Base-by-base conservation (phyloP, 2,888 invertebrate genomes). In the Stenodema calcarata region DNA sequence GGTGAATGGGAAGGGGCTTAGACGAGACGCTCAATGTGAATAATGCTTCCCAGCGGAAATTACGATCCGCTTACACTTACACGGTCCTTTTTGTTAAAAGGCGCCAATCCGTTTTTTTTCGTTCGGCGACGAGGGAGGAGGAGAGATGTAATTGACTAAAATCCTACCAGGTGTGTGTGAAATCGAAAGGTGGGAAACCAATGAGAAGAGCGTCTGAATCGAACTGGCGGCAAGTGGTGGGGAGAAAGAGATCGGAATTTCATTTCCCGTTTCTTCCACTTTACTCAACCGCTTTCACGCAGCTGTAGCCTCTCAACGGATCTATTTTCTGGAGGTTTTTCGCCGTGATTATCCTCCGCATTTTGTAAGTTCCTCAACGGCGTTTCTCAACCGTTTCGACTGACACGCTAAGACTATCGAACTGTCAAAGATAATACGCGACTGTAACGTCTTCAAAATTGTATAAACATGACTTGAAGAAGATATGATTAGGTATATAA, bases 41-140 rank as follows among this genome's bases (percentile, higher is more conserved):
- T 76, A 28, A 76, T 30, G 75, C 35, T 76, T 76, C 41, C n/a
- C 75, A 14, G 41, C 75, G 41, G 75, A 76, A 76, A 76, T 76
- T 27, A 76, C 75, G 28, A 76, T 76, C 75, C 75, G 27, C 75
- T 76, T 76, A 50, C 47, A n/a, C 50, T 35, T 35, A 70, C 70
- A 18, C 28, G 70, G 70, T 70, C 18, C 70, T 70, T 18, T 23
- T 27, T 54, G 3, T 54, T 54, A 11, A 11, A 11, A n/a, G 54
- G 4, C 11, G 54, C 16, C 4, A 35, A 4, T 35, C 35, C 35
- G 35, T 35, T 35, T 7, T 35, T 35, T 7, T 11, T n/a, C n/a
- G n/a, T n/a, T n/a, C n/a, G n/a, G 11, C 47, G 47, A 47, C 47
- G 47, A 47, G 11, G 54, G 54, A 11, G 18, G 54, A 4, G 54